Conservation (phyloP, 2,888 invertebrate genomes). For the Scaeva pyrastri region DNA sequence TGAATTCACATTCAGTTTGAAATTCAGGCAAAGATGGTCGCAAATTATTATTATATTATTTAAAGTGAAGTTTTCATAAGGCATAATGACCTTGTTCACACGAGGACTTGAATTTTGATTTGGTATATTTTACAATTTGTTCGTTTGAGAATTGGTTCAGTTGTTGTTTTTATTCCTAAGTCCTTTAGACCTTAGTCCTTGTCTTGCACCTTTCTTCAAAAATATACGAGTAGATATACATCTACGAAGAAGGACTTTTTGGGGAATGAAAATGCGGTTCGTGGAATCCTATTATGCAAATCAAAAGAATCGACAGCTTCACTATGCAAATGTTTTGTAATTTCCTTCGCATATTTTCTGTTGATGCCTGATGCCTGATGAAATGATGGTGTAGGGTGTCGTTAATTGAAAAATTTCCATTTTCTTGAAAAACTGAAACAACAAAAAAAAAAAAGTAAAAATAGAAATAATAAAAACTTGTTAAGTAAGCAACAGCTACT, state of each 20-base stretch:
- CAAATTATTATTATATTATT: slow-evolving; percentile 52
- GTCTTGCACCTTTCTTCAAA: neutral
- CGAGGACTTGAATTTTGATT: slow-evolving; percentile 58
- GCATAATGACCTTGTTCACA: slow-evolving; percentile 74
- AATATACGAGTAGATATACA: neutral
- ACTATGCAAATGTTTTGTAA: slow-evolving; percentile 68
- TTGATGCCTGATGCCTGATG: too few species aligned
- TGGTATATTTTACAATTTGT: neutral
- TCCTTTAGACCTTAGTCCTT: neutral
- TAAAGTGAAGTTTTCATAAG: slow-evolving; percentile 47
- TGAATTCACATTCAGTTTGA: slow-evolving; percentile 36
- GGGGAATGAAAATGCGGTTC: slow-evolving; percentile 43
- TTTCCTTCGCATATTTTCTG: slow-evolving; percentile 37
- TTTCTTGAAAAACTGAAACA: slow-evolving; percentile 46
- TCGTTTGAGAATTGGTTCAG: slow-evolving; percentile 5
- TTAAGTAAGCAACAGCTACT: slow-evolving; percentile 76
- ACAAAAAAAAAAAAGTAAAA: neutral
- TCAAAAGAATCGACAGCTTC: slow-evolving; percentile 51
- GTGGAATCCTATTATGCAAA: slow-evolving; percentile 72
- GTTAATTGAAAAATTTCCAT: slow-evolving; percentile 76
- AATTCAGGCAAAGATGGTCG: slow-evolving; percentile 48
- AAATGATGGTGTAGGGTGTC: slow-evolving; percentile 58
- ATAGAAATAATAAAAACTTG: slow-evolving; percentile 50
- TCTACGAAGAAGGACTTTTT: slow-evolving; percentile 31
- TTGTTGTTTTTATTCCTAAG: slow-evolving; percentile 20